phyloP scores from a whole-genome alignment of 2,797 vertebrate genomes.

The Todus mexicanus region DNA sequence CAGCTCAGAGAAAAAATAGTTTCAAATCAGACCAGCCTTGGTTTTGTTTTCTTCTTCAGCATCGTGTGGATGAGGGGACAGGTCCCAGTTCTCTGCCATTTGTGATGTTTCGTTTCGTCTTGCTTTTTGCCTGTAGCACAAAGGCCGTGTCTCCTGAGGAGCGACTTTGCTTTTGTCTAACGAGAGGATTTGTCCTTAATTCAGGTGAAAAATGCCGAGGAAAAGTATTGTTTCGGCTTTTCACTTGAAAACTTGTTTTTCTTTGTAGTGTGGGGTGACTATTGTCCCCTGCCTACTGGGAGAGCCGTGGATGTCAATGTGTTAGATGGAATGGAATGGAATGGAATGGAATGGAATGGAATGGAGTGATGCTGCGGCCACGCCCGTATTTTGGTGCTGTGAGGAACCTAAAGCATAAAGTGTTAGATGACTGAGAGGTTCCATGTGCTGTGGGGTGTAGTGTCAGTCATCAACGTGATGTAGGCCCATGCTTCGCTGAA shows the following conservation, averaged over 20 bases:
- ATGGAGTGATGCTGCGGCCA: background rate
- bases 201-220: background rate
- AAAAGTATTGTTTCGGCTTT: background rate
- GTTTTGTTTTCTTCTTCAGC: background rate
- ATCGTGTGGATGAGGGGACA: too few relatives aligned
- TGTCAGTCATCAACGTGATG: background rate
- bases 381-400: rapidly evolving
- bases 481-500: background rate
- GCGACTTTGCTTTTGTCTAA: background rate
- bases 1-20: background rate
- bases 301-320: background rate
- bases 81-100: background rate
- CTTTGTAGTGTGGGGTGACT: background rate
- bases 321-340: background rate
- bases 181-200: background rate
- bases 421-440: background rate
- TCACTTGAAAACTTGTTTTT: background rate
- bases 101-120: background rate
- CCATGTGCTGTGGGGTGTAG: background rate
- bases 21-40: background rate
- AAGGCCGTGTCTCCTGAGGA: background rate
- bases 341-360: background rate
- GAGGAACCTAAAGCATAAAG: background rate
- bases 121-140: background rate
- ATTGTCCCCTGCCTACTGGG: background rate